Evolutionary conservation across 2,113 vertebrate genomes (phyloP).

Genomic region (Microcebus ravelobensis): DNA sequence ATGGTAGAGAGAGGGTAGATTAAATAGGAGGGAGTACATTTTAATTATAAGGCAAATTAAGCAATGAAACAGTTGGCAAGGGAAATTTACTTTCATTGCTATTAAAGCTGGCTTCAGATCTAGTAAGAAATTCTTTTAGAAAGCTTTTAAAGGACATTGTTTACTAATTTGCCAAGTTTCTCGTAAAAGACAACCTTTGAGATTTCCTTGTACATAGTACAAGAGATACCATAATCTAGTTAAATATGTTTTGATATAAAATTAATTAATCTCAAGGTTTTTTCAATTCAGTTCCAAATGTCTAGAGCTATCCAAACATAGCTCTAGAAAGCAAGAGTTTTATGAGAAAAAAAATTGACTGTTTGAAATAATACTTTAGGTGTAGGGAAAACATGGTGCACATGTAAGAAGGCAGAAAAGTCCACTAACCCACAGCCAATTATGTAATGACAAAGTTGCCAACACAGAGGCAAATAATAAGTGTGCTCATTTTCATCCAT

Average conservation of each 20-base stretch:
- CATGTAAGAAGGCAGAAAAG: background rate
- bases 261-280: background rate
- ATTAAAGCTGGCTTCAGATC: background rate
- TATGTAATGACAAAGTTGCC: background rate
- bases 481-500: background rate
- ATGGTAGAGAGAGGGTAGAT: background rate
- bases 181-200: background rate
- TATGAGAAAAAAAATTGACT: background rate
- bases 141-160: background rate
- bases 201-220: background rate
- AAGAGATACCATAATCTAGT: background rate
- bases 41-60: slow-evolving; percentile 44
- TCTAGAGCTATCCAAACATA: background rate
- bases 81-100: background rate
- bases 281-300: background rate
- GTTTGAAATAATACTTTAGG: background rate
- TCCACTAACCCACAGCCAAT: background rate
- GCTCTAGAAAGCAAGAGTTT: background rate
- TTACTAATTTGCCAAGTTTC: slow-evolving; percentile 18
- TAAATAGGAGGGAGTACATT: background rate
- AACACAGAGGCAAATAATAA: background rate
- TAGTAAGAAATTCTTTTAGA: background rate
- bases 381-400: background rate
- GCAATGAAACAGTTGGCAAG: background rate
- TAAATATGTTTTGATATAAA: slow-evolving; percentile 31